These are phyloP conservation scores for Vanessa atalanta DNA, from an alignment of 1,140 invertebrate species.

Conservation along the genomic window DNA sequence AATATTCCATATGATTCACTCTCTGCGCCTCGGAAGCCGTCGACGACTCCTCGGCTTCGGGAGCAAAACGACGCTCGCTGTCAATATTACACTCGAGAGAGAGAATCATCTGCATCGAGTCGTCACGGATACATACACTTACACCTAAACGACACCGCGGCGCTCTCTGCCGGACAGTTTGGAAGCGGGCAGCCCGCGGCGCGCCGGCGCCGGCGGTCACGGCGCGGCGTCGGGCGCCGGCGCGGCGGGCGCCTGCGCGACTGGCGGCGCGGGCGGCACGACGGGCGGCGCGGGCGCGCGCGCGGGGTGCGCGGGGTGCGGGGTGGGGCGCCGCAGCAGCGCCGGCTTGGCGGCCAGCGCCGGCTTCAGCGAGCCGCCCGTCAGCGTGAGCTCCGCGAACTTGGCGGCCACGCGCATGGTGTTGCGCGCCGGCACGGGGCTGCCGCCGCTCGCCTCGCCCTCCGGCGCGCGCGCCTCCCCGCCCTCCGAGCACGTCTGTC, in stretches of 20 bases:
- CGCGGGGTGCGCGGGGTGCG: conserved; percentile 61
- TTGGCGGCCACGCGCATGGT: conserved; percentile 82
- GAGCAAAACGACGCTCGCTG: background rate
- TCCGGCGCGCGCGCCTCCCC: conserved; percentile 8
- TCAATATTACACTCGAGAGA: background rate
- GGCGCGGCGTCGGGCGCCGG: conserved; percentile 18
- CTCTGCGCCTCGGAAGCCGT: background rate
- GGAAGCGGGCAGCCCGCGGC: conserved; percentile 8
- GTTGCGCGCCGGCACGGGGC: conserved; percentile 82
- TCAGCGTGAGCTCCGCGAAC: conserved; percentile 82
- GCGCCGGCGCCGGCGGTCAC: background rate
- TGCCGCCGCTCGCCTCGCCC: conserved; percentile 42
- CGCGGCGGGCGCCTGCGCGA: conserved; percentile 20
- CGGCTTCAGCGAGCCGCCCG: conserved; percentile 84
- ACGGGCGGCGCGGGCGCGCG: conserved; percentile 27
- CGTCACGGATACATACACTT: conserved; percentile 24
- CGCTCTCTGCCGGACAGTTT: background rate
- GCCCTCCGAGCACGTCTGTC: conserved; percentile 26
- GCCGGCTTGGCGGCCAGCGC: conserved; percentile 88
- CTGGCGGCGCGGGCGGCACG: conserved; percentile 14
- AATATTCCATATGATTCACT: background rate
- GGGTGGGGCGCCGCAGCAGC: conserved; percentile 86
- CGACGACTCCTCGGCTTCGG: background rate
- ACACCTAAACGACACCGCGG: conserved; percentile 1
- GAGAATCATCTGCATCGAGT: conserved; percentile 17